A percentile compares a stretch with the other conserved stretches of the same genome.
phyloP scores from a whole-genome alignment of 2,888 invertebrate species.

The Cremastinae sp. region DNA sequence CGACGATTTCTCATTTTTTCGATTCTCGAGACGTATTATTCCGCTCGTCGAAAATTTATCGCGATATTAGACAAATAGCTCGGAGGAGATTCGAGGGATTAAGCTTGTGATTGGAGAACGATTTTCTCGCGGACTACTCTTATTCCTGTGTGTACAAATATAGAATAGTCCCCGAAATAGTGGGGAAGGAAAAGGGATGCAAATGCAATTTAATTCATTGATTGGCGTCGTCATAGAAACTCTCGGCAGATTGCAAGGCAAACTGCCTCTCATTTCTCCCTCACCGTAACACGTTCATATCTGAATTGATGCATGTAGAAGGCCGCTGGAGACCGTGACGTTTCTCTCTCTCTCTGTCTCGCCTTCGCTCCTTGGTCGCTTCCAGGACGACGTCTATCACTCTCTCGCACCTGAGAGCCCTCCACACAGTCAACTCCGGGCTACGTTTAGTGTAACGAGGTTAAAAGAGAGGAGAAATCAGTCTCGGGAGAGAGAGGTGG shows the following conservation, averaged over 20 bases:
- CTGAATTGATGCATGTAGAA: constrained; percentile 42
- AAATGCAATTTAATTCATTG: constrained; percentile 74
- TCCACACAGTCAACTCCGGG: constrained; percentile 36
- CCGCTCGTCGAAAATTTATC: background rate
- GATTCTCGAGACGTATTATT: background rate
- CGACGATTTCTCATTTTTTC: no score
- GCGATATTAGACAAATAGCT: no score
- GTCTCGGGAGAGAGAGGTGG: background rate
- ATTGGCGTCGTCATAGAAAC: constrained; percentile 71
- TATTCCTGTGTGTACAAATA: no score
- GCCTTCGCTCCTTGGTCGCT: constrained; percentile 3
- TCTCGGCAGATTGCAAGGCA: constrained; percentile 60
- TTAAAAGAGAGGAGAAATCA: constrained; percentile 40
- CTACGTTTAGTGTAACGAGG: constrained; percentile 55
- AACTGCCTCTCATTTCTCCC: constrained; percentile 55
- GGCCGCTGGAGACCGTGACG: constrained; percentile 51
- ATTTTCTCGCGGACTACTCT: no score
- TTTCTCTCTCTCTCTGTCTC: constrained; percentile 23
- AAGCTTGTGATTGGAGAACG: no score
- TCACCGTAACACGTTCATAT: constrained; percentile 36
- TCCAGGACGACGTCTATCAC: constrained; percentile 33
- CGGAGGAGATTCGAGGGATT: no score
- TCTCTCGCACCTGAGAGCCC: constrained; percentile 19
- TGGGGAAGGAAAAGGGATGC: constrained; percentile 57
- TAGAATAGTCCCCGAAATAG: background rate